Evolutionary conservation across 2,113 vertebrate genomes (phyloP), one percentile per base, ranked within the genome.

Genomic region (Thomomys bottae): DNA sequence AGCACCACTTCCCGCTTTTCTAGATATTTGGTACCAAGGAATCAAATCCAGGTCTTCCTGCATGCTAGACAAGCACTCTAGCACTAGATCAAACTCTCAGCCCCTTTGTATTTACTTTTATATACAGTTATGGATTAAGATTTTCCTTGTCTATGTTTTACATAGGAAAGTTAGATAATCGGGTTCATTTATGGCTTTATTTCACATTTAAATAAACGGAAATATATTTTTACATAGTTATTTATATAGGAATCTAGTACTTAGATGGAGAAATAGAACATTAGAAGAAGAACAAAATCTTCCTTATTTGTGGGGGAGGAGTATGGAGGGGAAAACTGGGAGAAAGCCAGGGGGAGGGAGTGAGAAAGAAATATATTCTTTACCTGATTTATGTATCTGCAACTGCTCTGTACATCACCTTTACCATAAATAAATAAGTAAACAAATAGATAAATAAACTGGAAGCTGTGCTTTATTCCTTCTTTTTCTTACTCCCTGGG

Each of bases 141-240:
- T 80, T 87, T n/a, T 94, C 70, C 73, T 78, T 73, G 72, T 80
- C 57, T 66, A 92, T 23, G 4, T 86, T 71, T 91, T 78, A 68
- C 38, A 93, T 92, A 82, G n/a, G 24, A 49, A 78, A 93, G 38
- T 15, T 79, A 95, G 67, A 88, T 28, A 80, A 70, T 63, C 8
- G 7, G 21, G 66, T 82, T 89, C 40, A 32, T 91, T 93, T 87
- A 67, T 30, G 81, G 59, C 38, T 94, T 94, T 34, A 42, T 20
- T 94, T 36, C 66, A 83, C 54, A 72, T 94, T 34, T 64, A 93
- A 81, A 84, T 84, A 79, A 89, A 88, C n/a, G 82, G 57, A 89
- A 38, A 64, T 73, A 0, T 66, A 79, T 73, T 95, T 87, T 89
- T 89, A 81, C 45, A 15, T 90, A 81, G 6, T 63, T 90, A 38